These are phyloP conservation scores for Adelphocoris suturalis DNA, from an alignment of 2,888 invertebrate genomes.

Conservation along the genomic window DNA sequence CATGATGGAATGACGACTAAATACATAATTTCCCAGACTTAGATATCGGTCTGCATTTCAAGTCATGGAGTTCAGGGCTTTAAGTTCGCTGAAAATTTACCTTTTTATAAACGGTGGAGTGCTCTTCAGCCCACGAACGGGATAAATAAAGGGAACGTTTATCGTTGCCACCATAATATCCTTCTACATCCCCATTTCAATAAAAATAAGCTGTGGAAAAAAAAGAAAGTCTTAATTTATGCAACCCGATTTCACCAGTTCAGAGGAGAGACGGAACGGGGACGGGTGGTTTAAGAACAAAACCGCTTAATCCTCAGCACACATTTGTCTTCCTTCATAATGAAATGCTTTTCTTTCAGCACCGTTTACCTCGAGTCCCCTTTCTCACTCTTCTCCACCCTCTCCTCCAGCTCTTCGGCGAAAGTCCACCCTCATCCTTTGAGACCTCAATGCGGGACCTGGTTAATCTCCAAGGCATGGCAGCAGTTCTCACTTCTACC, in stretches of 20 bases:
- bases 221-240: conserved; percentile 17
- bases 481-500: conserved; percentile 48
- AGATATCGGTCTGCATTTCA: too few species aligned
- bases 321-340: conserved; percentile 60
- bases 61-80: too few species aligned
- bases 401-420: neutral
- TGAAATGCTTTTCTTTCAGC: conserved; percentile 54
- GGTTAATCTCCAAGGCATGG: conserved; percentile 21
- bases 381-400: neutral
- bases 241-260: conserved; percentile 12
- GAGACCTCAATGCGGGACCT: neutral
- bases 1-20: too few species aligned
- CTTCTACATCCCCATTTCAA: neutral
- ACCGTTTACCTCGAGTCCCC: conserved; percentile 53
- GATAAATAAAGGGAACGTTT: too few species aligned
- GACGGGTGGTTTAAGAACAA: conserved; percentile 57
- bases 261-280: neutral
- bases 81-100: too few species aligned
- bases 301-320: conserved; percentile 46
- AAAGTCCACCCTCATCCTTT: conserved; percentile 27
- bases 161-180: too few species aligned
- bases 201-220: neutral
- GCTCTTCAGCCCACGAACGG: too few species aligned
- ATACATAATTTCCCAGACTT: too few species aligned
- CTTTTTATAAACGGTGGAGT: too few species aligned